These are phyloP conservation scores for Nematolebias whitei DNA, from an alignment of 2,113 vertebrate species.

Conservation along the genomic window DNA sequence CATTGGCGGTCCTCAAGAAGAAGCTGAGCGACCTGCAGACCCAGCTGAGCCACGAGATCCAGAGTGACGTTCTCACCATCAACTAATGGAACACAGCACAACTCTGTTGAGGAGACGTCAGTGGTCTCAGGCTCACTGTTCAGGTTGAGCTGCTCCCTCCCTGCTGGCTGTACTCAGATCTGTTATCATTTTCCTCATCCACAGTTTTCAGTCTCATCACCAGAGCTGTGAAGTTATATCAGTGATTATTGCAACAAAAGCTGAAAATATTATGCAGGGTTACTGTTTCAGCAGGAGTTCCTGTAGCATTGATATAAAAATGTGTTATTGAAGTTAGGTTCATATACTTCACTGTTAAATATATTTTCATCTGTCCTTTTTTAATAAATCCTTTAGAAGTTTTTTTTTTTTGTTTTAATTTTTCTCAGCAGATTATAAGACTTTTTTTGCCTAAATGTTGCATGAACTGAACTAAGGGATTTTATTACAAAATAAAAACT, in stretches of 20 bases:
- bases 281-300: background rate
- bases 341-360: background rate
- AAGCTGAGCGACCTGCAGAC: constrained; percentile 97
- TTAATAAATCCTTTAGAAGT: constrained; percentile 41
- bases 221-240: background rate
- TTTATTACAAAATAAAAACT: too few species aligned
- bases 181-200: background rate
- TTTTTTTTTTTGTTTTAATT: background rate
- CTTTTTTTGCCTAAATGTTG: too few species aligned
- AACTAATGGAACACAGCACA: constrained; percentile 73
- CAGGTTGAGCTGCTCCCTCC: background rate
- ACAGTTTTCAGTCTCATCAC: background rate
- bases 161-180: background rate
- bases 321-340: background rate
- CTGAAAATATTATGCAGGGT: background rate
- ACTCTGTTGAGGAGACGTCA: background rate
- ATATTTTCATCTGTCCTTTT: constrained; percentile 30
- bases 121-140: background rate
- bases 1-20: constrained; percentile 92
- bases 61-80: constrained; percentile 95
- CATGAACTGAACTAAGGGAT: too few species aligned
- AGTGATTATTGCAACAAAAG: background rate
- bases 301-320: background rate
- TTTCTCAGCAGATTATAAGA: background rate
- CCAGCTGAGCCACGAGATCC: constrained; percentile 96